phyloP scores from a whole-genome alignment of 2,113 vertebrate species.

The Pterocles orientalis region DNA sequence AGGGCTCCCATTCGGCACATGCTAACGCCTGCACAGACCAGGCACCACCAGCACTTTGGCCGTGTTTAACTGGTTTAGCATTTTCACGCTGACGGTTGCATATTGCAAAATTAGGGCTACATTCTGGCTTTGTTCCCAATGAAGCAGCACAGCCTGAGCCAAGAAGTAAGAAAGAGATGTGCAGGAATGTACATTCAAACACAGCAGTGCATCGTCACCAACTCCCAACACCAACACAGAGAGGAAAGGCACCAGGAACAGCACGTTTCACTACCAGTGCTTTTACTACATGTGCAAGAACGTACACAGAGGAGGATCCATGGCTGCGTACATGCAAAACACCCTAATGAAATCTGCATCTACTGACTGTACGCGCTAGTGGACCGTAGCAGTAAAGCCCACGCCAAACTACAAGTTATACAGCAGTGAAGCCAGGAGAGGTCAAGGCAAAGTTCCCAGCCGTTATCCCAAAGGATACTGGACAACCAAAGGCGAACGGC shows the following conservation, averaged over 20 bases:
- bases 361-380: background rate
- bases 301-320: background rate
- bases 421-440: background rate
- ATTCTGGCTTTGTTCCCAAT: background rate
- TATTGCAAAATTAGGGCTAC: background rate
- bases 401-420: background rate
- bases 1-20: background rate
- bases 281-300: background rate
- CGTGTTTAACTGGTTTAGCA: background rate
- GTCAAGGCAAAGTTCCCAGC: background rate
- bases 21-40: background rate
- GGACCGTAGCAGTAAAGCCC: background rate
- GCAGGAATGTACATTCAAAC: background rate
- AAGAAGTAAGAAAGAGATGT: background rate
- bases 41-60: background rate
- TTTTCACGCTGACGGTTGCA: background rate
- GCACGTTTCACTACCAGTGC: background rate
- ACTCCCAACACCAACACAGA: accelerated
- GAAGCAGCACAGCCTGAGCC: background rate
- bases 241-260: background rate
- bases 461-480: background rate
- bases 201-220: background rate
- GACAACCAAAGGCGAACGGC: background rate
- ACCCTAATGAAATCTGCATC: background rate
- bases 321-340: background rate